Evolutionary conservation across 2,888 invertebrate genomes (phyloP), one percentile per base, ranked within the genome.

Genomic region (Pyrgus malvae): DNA sequence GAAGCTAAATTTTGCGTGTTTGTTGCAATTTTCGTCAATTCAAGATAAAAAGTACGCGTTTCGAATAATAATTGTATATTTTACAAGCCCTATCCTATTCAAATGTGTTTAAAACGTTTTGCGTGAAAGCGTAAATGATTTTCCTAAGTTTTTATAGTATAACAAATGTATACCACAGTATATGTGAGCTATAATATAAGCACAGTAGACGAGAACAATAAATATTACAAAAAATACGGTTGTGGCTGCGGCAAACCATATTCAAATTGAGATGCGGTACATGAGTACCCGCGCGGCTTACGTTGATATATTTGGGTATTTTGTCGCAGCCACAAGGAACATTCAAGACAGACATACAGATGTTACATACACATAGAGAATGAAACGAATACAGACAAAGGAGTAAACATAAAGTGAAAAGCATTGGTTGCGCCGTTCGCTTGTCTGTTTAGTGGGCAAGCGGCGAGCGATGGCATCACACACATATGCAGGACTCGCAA

Each of bases 291-390:
- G 69, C 66, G 66, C 69, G 71, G 70, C 70, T 75, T 70, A 74
- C 64, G 63, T 59, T 59, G 64, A 66, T 56, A 21, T 49, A 68
- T 61, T 67, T 62, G 62, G 67, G 67, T 65, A 68, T 66, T 80
- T 85, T 84, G 88, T 76, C 86, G 83, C 89, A 83, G 76, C 83
- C 88, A 84, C 83, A 81, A 76, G 76, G 74, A 84, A 89, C 88
- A 87, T 85, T 81, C 81, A 89, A 84, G 88, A 88, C 88, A 87
- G 87, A 92, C 85, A 89, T 91, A 91, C 90, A 90, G 82, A 85
- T 88, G 87, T 90, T 88, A 91, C 91, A 91, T 90, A 91, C 90
- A 90, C 91, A 91, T 90, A 91, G 89, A 90, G 84, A 91, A 88
- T 87, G 85, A 88, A 89, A 90, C 90, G 83, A 83, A 89, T 88